A percentile compares a stretch with the other conserved stretches of the same genome.
Evolutionary conservation across 2,797 vertebrate species (phyloP).

Genomic region (Coluber constrictor): DNA sequence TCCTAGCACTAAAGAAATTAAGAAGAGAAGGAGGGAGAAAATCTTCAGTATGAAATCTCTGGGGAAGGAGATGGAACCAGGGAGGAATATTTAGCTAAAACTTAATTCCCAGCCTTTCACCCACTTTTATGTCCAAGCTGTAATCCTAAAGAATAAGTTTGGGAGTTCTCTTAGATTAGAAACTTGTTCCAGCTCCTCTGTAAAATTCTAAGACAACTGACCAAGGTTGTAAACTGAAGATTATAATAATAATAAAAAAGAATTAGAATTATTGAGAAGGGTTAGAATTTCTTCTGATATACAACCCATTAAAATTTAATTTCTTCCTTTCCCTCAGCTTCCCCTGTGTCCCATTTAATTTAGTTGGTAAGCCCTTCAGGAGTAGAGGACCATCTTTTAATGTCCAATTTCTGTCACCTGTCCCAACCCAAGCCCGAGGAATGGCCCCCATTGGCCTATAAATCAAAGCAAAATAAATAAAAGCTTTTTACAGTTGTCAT

Average conservation of each 20-base stretch:
- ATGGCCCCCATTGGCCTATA: neutral
- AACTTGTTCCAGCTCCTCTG: neutral
- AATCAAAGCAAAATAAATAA: neutral
- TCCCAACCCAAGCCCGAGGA: neutral
- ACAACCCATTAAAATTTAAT: constrained; percentile 11
- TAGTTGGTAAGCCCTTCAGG: neutral
- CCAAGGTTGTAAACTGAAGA: neutral
- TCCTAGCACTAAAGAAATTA: neutral
- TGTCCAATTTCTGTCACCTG: neutral
- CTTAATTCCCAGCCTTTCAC: neutral
- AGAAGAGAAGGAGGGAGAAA: neutral
- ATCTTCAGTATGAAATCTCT: neutral
- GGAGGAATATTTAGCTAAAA: neutral
- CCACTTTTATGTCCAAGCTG: neutral
- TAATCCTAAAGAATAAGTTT: neutral
- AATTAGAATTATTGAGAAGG: neutral
- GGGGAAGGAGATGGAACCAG: neutral
- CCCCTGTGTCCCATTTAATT: neutral
- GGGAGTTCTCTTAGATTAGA: neutral
- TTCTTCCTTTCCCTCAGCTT: neutral
- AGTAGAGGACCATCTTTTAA: neutral
- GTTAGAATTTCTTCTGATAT: neutral
- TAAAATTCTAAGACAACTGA: neutral
- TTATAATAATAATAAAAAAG: neutral
- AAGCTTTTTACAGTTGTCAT: neutral